Conservation (phyloP, 2,888 invertebrate species). For the Melanchra persicariae region DNA sequence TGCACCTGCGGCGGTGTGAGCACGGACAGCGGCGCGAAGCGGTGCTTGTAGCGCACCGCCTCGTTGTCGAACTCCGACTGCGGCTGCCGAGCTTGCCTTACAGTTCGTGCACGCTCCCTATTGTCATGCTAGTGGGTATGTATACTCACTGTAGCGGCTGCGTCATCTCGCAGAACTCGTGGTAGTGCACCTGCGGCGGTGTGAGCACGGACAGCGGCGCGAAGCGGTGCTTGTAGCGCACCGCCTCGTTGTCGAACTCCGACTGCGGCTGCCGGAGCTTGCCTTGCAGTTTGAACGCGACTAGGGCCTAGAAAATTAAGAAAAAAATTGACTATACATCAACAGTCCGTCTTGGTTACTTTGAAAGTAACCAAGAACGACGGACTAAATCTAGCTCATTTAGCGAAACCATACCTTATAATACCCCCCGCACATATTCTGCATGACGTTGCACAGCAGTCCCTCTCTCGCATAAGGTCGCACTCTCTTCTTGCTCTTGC, state of each 20-base stretch:
- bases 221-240: slow-evolving; percentile 98
- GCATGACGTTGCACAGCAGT: slow-evolving; percentile 97
- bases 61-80: slow-evolving; percentile 97
- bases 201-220: slow-evolving; percentile 96
- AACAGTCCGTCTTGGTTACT: too few relatives aligned
- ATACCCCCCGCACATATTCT: slow-evolving; percentile 98
- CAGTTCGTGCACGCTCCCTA: too few relatives aligned
- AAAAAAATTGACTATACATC: too few relatives aligned
- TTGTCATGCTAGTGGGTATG: too few relatives aligned
- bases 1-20: slow-evolving; percentile 97
- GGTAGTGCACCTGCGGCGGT: slow-evolving; percentile 97
- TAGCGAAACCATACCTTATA: slow-evolving; percentile 92
- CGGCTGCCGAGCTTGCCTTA: slow-evolving; percentile 89
- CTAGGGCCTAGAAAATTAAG: slow-evolving; percentile 92
- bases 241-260: slow-evolving; percentile 98
- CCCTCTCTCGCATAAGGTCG: slow-evolving; percentile 96
- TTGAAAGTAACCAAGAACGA: too few relatives aligned
- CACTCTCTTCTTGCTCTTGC: slow-evolving; percentile 92
- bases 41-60: slow-evolving; percentile 98
- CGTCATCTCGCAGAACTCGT: slow-evolving; percentile 96
- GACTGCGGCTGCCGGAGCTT: slow-evolving; percentile 96
- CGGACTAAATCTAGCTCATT: too few relatives aligned
- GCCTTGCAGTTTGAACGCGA: slow-evolving; percentile 96
- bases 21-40: slow-evolving; percentile 97
- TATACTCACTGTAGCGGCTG: slow-evolving; percentile 90